A percentile compares a stretch with the other conserved stretches of the same genome.
These are phyloP conservation scores for Rhipidura dahli DNA, from an alignment of 2,113 vertebrate genomes.

Conservation along the genomic window DNA sequence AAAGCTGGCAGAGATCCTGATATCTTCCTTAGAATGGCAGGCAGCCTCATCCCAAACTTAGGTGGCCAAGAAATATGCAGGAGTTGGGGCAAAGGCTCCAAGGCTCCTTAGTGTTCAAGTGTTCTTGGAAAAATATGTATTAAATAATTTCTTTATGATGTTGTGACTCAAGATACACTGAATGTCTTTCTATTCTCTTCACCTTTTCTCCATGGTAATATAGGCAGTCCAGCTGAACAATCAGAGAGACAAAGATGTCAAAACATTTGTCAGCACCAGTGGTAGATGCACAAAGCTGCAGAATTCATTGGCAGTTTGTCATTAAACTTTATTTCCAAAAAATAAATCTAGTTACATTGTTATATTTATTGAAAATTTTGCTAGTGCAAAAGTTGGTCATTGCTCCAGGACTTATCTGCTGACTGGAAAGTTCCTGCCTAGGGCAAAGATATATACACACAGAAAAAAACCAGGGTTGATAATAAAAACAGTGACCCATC, in stretches of 20 bases:
- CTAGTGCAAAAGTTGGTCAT: not conserved
- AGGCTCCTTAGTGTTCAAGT: not conserved
- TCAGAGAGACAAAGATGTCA: not conserved
- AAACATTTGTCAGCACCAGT: not conserved
- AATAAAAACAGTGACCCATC: conserved; percentile 21
- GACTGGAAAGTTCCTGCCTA: not conserved
- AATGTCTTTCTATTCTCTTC: not conserved
- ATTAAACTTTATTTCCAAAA: not conserved
- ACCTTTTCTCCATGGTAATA: not conserved
- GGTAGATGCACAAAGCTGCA: not conserved
- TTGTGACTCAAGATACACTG: not conserved
- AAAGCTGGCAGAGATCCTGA: not conserved
- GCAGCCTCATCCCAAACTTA: not conserved
- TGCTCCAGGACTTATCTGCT: not conserved
- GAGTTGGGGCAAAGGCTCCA: not conserved
- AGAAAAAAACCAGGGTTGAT: not conserved
- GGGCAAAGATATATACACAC: not conserved
- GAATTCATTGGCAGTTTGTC: not conserved
- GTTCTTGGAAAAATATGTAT: not conserved
- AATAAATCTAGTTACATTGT: not conserved
- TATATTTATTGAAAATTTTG: not conserved
- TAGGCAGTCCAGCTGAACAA: not conserved
- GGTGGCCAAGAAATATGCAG: not conserved
- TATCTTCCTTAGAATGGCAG: not conserved
- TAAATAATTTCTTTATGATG: not conserved